A percentile compares a stretch with the other conserved stretches of the same genome.
Evolutionary conservation across 2,888 invertebrate species (phyloP).

Genomic region (Empis livida): DNA sequence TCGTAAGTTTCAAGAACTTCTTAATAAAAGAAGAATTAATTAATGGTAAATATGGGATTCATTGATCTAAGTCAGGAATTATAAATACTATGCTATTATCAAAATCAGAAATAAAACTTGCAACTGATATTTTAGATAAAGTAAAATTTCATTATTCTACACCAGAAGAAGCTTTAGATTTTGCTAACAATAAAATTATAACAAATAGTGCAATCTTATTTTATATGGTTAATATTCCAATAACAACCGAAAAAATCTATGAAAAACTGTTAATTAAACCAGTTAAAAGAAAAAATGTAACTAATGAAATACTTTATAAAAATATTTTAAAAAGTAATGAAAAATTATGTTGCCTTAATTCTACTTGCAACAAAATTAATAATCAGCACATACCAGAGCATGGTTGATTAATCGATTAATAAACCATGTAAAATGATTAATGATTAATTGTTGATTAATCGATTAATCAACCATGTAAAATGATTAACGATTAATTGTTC

Average conservation of each 20-base stretch:
- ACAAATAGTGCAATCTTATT: slow-evolving; percentile 8
- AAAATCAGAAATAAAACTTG: slow-evolving; percentile 11
- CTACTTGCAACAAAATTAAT: no score
- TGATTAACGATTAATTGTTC: no score
- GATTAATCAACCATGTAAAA: no score
- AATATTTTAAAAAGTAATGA: slow-evolving; percentile 10
- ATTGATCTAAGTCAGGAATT: slow-evolving; percentile 10
- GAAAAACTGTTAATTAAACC: no score
- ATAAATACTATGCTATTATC: slow-evolving; percentile 11
- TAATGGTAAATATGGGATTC: slow-evolving; percentile 11
- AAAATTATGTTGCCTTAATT: no score
- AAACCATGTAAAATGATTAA: no score
- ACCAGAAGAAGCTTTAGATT: slow-evolving; percentile 14
- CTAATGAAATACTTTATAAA: slow-evolving; percentile 8
- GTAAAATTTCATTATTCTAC: slow-evolving; percentile 12
- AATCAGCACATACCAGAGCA: no score
- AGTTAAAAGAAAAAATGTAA: slow-evolving; percentile 8
- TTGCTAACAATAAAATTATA: slow-evolving; percentile 12
- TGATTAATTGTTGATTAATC: no score
- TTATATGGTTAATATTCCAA: no score
- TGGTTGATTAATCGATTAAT: no score
- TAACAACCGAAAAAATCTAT: no score
- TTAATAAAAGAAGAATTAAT: slow-evolving; percentile 12
- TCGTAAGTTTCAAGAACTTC: slow-evolving; percentile 9
- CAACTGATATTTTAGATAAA: slow-evolving; percentile 9